Base-by-base conservation (phyloP, 2,113 vertebrate species). In the Tragulus kanchil region DNA sequence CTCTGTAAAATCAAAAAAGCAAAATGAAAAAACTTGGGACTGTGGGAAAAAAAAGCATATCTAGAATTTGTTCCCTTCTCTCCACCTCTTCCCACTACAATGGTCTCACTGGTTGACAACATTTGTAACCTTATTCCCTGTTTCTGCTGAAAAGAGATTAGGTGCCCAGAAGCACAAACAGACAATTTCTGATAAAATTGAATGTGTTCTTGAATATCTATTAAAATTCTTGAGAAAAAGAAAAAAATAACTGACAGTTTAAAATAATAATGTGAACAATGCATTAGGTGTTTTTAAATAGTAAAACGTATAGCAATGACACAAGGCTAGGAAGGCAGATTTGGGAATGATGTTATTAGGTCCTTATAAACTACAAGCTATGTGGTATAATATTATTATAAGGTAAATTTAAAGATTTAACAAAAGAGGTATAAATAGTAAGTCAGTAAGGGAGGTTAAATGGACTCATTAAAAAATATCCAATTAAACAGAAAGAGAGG, bases 211-310 rank as follows among this genome's bases (percentile, higher is more conserved):
- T 71, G 69, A 71, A 71, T 71, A 36, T 71, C 19, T 45, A 45
- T 71, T 45, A 71, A 71, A 71, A 71, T 71, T 19, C 21, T 71
- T 45, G 36, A 71, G 69, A 71, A 71, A 45, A 71, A 71, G 36
- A 45, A 71, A 71, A 71, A 71, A 69, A 88, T 96, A 90, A 65
- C 7, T 93, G 78, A 79, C 48, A 75, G 65, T 73, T 93, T 61
- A 94, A 94, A 90, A 65, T 25, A 87, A 69, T 89, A 92, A 92
- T 9, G 59, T 81, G 79, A 90, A 90, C 42, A 89, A 82, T 67
- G 23, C 58, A 85, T 81, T 94, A 81, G 31, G 25, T 67, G 19
- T 85, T 89, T 79, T 61, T 42, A 92, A 96, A 90, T 52, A 81
- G 26, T 90, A 94, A 95, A 83, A 90, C n/a, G 87, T 14, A 64